These are phyloP conservation scores for Epirrhoe tristata DNA, from an alignment of 2,888 invertebrate species.

Conservation along the genomic window DNA sequence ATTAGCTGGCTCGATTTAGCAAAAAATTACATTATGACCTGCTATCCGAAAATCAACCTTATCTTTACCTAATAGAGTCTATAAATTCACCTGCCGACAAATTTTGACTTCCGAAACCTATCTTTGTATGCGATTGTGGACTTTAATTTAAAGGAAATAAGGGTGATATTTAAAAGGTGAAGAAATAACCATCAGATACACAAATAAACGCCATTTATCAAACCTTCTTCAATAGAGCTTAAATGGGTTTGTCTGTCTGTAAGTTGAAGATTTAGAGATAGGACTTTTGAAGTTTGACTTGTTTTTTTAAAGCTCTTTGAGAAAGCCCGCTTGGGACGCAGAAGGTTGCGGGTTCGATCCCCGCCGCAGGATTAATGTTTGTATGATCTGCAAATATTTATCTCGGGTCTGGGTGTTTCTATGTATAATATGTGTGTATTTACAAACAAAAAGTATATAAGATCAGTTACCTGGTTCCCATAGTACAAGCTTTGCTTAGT, in stretches of 20 bases:
- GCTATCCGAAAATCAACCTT: constrained; percentile 8
- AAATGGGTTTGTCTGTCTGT: constrained; percentile 12
- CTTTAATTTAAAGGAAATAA: neutral
- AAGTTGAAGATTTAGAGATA: constrained; percentile 15
- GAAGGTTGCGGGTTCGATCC: too few species aligned
- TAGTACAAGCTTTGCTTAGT: too few species aligned
- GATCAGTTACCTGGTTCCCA: too few species aligned
- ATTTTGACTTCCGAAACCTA: constrained; percentile 19
- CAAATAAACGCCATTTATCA: constrained; percentile 37
- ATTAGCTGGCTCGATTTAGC: constrained; percentile 8
- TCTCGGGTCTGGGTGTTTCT: too few species aligned
- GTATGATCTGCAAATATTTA: too few species aligned
- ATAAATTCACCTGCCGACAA: constrained; percentile 12
- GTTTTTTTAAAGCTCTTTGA: neutral
- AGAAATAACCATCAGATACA: constrained; percentile 29
- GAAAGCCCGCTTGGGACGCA: too few species aligned
- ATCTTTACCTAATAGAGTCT: neutral
- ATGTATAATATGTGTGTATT: too few species aligned
- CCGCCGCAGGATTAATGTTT: too few species aligned
- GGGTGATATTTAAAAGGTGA: constrained; percentile 4
- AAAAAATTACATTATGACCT: constrained; percentile 13
- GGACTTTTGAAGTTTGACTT: neutral
- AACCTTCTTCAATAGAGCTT: constrained; percentile 18
- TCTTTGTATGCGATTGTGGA: constrained; percentile 9
- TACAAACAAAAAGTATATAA: too few species aligned